phyloP scores from a whole-genome alignment of 37 sponge, comb jelly and placozoan genomes.

The Ephydatia muelleri region DNA sequence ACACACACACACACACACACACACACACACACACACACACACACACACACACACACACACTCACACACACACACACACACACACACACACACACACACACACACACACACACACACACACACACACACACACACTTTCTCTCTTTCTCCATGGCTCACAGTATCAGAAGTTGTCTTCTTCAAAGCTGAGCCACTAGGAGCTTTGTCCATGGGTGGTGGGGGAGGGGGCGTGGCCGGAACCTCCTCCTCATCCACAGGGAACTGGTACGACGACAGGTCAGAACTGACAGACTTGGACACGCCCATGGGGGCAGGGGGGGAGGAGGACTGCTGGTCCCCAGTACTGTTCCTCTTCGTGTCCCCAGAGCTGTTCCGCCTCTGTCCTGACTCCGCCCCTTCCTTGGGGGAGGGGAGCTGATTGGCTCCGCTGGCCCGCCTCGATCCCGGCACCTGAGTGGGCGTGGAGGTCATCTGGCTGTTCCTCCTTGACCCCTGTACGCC shows the following conservation, averaged over 20 bases:
- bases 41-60: neutral
- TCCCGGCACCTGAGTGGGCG: neutral
- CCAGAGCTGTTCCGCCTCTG: no score
- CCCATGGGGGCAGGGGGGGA: neutral
- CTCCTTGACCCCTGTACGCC: neutral
- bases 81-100: neutral
- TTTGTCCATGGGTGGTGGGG: neutral
- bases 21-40: no score
- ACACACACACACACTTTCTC: neutral
- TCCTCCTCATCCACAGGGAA: constrained; percentile 58
- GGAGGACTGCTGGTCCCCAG: neutral
- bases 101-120: neutral
- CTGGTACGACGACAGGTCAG: constrained; percentile 41
- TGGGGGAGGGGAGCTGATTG: neutral
- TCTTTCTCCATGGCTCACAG: neutral
- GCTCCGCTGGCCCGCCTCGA: neutral
- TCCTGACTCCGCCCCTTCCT: neutral
- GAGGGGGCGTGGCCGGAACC: neutral
- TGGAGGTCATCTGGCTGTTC: neutral
- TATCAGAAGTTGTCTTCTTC: constrained; percentile 12
- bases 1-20: no score
- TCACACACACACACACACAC: neutral
- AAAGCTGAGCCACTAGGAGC: neutral
- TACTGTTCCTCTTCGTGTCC: neutral
- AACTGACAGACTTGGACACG: neutral